Evolutionary conservation across 2,888 invertebrate species (phyloP), one percentile per base, ranked within the genome.

Genomic region (Eupithecia inturbata): DNA sequence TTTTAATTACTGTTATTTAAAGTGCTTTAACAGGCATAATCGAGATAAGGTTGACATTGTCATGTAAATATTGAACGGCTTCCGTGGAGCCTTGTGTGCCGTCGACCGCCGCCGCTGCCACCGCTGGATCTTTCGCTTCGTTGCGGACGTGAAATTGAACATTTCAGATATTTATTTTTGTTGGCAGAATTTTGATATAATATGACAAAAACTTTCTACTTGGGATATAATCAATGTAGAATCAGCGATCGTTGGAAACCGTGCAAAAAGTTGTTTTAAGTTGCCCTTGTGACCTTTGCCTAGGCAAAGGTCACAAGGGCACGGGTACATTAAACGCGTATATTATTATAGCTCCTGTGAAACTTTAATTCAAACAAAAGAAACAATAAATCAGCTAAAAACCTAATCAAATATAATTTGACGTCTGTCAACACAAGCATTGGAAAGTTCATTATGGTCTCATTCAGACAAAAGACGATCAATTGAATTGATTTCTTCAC

Each of bases 1-100:
- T 89, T 88, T 91, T 91, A 91, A 83, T 77, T 77, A 76, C 77
- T 64, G 71, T 73, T 78, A 78, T 78, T 78, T 76, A 73, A 75
- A 77, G 72, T 68, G 69, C 69, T 71, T 71, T 73, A 75, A 73
- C 71, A 70, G 69, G 74, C 72, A 73, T 71, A 71, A 77, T 74
- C 73, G 73, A 75, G 79, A 77, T 76, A 70, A 76, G 74, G 72
- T 77, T 74, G 77, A 78, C 74, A 75, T 76, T 75, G 78, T 76
- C 60, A 75, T 60, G 77, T 73, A 71, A 75, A 75, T 71, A 74
- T 74, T 68, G 45, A 72, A 74, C 60, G 74, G 77, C 74, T 77
- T 77, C 78, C 70, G 74, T 75, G 66, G 70, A 64, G 57, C 49
- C 75, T 80, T 78, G 82, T 79, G 77, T 78, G 63, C 71, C 41